These are phyloP conservation scores for Cyprinodon variegatus DNA, from an alignment of 2,113 vertebrate genomes.

Conservation along the genomic window DNA sequence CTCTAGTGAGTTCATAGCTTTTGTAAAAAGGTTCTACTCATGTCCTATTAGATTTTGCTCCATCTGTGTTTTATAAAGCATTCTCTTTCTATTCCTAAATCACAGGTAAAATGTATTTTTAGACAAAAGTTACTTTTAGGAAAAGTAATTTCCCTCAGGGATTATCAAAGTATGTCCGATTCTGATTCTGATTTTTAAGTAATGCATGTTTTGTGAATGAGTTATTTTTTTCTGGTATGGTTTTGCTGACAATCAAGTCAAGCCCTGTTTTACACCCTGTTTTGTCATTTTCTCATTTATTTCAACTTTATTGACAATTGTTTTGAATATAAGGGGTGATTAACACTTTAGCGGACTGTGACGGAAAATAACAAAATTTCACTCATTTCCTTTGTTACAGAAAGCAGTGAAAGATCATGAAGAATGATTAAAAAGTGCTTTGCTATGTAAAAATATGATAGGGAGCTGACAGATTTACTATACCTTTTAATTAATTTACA, in stretches of 20 bases:
- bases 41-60: constrained; percentile 42
- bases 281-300: not conserved
- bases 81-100: constrained; percentile 17
- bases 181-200: not conserved
- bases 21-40: constrained; percentile 50
- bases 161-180: too few relatives aligned
- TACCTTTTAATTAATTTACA: not conserved
- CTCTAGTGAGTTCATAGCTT: constrained; percentile 51
- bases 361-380: not conserved
- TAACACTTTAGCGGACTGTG: not conserved
- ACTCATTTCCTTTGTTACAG: not conserved
- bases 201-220: too few relatives aligned
- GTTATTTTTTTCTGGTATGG: too few relatives aligned
- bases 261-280: too few relatives aligned
- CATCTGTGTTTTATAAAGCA: not conserved
- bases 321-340: not conserved
- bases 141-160: not conserved
- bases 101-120: not conserved
- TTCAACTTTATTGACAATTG: not conserved
- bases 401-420: too few relatives aligned
- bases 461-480: not conserved
- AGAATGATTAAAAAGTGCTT: not conserved
- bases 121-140: not conserved
- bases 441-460: not conserved
- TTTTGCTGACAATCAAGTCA: too few relatives aligned